phyloP scores from a whole-genome alignment of 2,113 vertebrate genomes.

The Caretta caretta region DNA sequence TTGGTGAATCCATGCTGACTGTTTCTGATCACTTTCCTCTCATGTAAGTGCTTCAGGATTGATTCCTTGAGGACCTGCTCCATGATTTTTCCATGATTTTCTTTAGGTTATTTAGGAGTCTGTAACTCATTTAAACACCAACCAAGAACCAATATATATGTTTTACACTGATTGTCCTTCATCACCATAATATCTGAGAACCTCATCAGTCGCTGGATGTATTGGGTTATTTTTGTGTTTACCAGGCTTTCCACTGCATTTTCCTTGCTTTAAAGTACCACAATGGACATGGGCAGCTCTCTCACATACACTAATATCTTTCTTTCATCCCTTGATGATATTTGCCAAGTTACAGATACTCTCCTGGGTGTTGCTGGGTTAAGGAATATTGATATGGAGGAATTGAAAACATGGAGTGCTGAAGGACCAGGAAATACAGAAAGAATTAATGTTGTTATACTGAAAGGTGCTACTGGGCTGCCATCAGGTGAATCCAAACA shows the following conservation, averaged over 20 bases:
- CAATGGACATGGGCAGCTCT: neutral
- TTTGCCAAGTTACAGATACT: neutral
- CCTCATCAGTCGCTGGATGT: neutral
- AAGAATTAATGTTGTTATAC: neutral
- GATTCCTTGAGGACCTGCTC: too few relatives aligned
- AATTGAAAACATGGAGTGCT: neutral
- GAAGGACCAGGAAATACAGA: neutral
- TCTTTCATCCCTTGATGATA: neutral
- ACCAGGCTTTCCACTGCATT: neutral
- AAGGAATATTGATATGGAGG: neutral
- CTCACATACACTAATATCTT: neutral
- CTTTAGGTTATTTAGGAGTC: neutral
- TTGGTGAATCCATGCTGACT: too few relatives aligned
- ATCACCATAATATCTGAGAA: neutral
- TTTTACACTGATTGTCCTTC: neutral
- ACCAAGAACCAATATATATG: neutral
- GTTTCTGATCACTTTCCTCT: too few relatives aligned
- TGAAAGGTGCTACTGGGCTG: neutral
- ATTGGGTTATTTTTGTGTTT: neutral
- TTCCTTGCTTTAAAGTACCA: neutral
- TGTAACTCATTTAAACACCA: neutral
- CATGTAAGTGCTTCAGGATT: too few relatives aligned
- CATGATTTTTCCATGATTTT: too few relatives aligned
- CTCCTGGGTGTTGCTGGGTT: neutral
- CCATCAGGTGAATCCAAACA: neutral